Base-by-base conservation (phyloP, 2,797 vertebrate species). In the Paedocypris micromegethes region DNA sequence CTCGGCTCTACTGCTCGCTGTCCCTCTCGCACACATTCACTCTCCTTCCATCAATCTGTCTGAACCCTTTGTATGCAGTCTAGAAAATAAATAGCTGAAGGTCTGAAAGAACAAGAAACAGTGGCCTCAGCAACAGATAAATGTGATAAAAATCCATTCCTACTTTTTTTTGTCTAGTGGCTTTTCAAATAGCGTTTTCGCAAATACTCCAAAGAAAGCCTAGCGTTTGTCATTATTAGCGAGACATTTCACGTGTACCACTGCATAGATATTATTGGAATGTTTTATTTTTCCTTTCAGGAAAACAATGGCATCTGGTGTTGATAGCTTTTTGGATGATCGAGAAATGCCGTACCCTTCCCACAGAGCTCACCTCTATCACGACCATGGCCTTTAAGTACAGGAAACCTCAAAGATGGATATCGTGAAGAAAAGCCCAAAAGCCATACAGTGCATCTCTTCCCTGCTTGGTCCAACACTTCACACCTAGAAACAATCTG, bases 31-130 rank as follows among this genome's bases (percentile, higher is more conserved):
- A 4, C 4, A 5, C 8, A 50, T 58, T 64, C 61, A 23, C 55
- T 50, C 9, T 72, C 52, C 66, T 49, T 72, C 70, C 56, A 65
- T 72, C 64, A 66, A 49, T 66, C 63, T 50, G 39, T 72, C 57
- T 57, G 41, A 49, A 42, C 54, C 42, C 37, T 41, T 44, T 38
- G 47, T n/a, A 56, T 63, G 9, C 51, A 40, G 53, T 46, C 53
- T 58, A 59, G 46, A 50, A 41, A 52, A 63, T 43, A 58, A 39
- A 61, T 69, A 62, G 44, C 58, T 60, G n/a, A 68, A 60, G 57
- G 43, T 47, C 43, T 41, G 2, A 40, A 47, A 42, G 58, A 54
- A 68, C 9, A 53, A 47, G 50, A 23, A 23, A 60, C 57, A 37
- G 57, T 54, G 66, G 49, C 49, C 44, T 68, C 6, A 37, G 49